Evolutionary conservation across 1,140 invertebrate species (phyloP).

Genomic region (Drosophila teissieri): DNA sequence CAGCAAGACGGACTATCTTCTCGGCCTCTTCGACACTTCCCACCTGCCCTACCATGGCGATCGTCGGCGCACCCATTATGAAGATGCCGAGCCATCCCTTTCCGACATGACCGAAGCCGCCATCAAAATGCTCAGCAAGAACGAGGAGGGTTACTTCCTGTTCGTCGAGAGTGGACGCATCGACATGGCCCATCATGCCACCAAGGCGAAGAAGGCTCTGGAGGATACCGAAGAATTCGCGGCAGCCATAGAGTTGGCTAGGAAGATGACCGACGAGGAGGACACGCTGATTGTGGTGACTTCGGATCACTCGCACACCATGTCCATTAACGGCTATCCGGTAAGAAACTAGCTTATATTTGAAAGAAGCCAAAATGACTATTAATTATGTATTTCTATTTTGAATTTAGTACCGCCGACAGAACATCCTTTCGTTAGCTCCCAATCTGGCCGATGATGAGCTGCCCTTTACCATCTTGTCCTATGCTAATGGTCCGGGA

Average conservation of each 20-base stretch:
- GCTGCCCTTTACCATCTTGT: conserved; percentile 89
- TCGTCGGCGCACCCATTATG: conserved; percentile 84
- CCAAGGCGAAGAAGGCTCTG: conserved; percentile 90
- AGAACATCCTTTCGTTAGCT: conserved; percentile 86
- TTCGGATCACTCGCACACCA: conserved; percentile 93
- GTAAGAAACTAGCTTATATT: conserved; percentile 30
- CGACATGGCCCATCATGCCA: conserved; percentile 93
- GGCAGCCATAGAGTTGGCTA: conserved; percentile 89
- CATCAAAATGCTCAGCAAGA: conserved; percentile 90
- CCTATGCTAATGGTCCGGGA: conserved; percentile 90
- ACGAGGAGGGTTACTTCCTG: conserved; percentile 93
- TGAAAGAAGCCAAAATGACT: no score
- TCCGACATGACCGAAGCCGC: conserved; percentile 94
- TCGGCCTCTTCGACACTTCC: conserved; percentile 87
- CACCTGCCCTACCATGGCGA: conserved; percentile 85
- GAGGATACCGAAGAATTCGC: conserved; percentile 92
- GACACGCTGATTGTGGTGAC: conserved; percentile 93
- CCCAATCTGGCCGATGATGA: conserved; percentile 82
- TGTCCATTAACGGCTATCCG: conserved; percentile 90
- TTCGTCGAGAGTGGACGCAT: conserved; percentile 95
- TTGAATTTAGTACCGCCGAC: conserved; percentile 85
- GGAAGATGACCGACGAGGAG: conserved; percentile 88
- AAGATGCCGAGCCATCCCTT: conserved; percentile 88
- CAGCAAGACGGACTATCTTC: conserved; percentile 88
- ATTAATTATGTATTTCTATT: neutral